phyloP scores from a whole-genome alignment of 2,113 vertebrate species.

The Athene cunicularia region DNA sequence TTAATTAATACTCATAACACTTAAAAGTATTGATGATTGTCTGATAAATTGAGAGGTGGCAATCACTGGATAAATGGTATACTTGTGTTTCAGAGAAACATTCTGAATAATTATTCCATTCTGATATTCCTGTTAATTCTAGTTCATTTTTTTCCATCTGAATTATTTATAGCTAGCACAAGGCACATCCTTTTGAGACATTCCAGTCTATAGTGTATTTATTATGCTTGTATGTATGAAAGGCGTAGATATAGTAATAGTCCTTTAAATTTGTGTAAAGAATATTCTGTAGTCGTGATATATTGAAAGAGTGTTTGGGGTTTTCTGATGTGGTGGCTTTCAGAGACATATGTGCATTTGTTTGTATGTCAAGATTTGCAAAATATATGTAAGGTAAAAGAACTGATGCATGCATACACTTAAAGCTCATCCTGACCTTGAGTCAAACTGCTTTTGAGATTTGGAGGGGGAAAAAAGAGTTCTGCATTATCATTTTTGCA shows the following conservation, averaged over 20 bases:
- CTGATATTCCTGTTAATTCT: neutral
- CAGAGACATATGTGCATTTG: neutral
- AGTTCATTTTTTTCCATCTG: neutral
- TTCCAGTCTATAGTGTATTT: neutral
- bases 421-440: neutral
- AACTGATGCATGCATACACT: neutral
- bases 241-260: neutral
- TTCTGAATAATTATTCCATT: neutral
- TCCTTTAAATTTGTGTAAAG: neutral
- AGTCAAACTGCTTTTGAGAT: neutral
- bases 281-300: neutral
- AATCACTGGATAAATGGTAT: neutral
- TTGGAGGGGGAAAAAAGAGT: neutral
- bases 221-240: neutral
- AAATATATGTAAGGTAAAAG: neutral
- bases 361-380: neutral
- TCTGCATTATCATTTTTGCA: neutral
- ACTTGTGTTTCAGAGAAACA: neutral
- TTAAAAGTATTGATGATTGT: neutral
- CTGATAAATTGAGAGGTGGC: neutral
- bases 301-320: neutral
- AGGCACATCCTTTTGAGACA: neutral
- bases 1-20: neutral
- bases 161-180: neutral
- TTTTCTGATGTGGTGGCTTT: neutral